phyloP scores from a whole-genome alignment of 2,113 vertebrate species.

The Camelus dromedarius region DNA sequence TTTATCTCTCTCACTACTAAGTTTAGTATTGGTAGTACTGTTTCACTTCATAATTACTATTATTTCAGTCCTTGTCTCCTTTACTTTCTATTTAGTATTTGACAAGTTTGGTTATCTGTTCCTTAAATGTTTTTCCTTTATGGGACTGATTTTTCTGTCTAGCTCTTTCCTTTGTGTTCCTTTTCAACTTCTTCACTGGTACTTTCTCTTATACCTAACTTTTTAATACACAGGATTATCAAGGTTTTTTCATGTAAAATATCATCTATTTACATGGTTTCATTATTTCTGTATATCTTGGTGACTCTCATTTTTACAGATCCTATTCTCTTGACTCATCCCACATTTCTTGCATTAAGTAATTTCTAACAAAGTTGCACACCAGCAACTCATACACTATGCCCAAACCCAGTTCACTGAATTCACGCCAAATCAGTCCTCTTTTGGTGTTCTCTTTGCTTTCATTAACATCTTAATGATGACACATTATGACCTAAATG shows the following conservation, averaged over 20 bases:
- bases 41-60: neutral
- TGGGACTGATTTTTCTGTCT: neutral
- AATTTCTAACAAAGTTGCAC: neutral
- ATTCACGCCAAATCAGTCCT: neutral
- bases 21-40: neutral
- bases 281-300: neutral
- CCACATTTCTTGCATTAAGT: neutral
- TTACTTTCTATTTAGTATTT: neutral
- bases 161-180: neutral
- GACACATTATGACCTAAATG: neutral
- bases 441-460: neutral
- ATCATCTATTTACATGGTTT: neutral
- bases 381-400: neutral
- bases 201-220: neutral
- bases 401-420: neutral
- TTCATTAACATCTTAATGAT: neutral
- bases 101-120: neutral
- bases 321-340: neutral
- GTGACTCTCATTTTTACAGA: neutral
- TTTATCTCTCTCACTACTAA: neutral
- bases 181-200: neutral
- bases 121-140: neutral
- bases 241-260: neutral
- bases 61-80: neutral
- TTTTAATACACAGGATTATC: neutral